Conservation (phyloP, 2,888 invertebrate genomes). For the Malthinus seriepunctatus region DNA sequence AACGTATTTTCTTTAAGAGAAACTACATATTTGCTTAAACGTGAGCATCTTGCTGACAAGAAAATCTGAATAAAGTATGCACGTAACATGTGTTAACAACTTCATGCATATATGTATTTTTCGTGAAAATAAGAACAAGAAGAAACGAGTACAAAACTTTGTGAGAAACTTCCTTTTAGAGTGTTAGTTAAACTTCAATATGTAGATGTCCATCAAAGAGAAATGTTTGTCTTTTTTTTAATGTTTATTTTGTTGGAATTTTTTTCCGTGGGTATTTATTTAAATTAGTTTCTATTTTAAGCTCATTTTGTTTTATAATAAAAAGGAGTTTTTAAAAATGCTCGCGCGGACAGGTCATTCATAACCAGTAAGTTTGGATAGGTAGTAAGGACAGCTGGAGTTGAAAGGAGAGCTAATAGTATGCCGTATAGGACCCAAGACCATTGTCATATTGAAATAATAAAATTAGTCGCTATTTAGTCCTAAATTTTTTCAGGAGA, state of each 20-base stretch:
- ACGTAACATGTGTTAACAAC: conserved; percentile 30
- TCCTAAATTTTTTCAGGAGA: too few relatives aligned
- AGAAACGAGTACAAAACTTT: conserved; percentile 20
- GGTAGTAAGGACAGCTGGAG: too few relatives aligned
- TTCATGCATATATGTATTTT: conserved; percentile 29
- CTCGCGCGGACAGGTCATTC: too few relatives aligned
- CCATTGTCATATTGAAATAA: too few relatives aligned
- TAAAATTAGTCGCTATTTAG: too few relatives aligned
- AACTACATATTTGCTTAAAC: conserved; percentile 9
- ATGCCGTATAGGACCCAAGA: too few relatives aligned
- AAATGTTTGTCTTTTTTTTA: conserved; percentile 6
- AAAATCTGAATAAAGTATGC: conserved; percentile 26
- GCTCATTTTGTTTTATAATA: too few relatives aligned
- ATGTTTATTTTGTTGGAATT: conserved; percentile 5
- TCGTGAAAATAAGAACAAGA: conserved; percentile 17
- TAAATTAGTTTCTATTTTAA: not conserved
- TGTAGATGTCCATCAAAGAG: conserved; percentile 13
- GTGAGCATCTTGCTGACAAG: conserved; percentile 18
- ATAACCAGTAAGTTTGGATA: too few relatives aligned
- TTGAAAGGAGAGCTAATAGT: too few relatives aligned
- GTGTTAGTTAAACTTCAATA: conserved; percentile 26
- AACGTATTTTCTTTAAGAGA: not conserved
- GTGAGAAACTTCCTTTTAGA: conserved; percentile 20
- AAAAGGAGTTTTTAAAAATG: too few relatives aligned
- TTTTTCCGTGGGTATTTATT: not conserved